These are phyloP conservation scores for Caenorhabditis wallacei DNA, from an alignment of 2,888 invertebrate genomes.

Conservation along the genomic window DNA sequence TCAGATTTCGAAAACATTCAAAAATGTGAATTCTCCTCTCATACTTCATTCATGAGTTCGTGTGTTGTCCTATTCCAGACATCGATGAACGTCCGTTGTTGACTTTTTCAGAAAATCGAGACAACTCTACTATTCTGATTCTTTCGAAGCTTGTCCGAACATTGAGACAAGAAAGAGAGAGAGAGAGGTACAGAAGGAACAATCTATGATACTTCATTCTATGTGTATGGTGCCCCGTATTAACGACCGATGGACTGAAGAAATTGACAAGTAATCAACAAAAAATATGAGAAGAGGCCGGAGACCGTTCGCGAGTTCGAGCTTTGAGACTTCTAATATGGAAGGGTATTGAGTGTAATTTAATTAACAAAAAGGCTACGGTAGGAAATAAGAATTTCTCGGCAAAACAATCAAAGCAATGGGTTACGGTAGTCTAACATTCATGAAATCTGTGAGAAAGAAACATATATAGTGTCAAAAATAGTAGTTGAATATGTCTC, in stretches of 20 bases:
- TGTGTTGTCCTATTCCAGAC: not conserved
- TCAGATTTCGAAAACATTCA: not conserved
- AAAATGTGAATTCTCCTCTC: not conserved
- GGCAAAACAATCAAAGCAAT: not conserved
- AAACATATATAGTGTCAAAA: not conserved
- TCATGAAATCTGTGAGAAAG: no score
- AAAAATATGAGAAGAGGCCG: slow-evolving; percentile 12
- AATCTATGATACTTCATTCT: not conserved
- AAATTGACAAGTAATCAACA: slow-evolving; percentile 16
- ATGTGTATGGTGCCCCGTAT: not conserved
- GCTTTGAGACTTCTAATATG: not conserved
- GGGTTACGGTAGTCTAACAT: no score
- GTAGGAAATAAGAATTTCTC: not conserved
- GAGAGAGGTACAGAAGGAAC: not conserved
- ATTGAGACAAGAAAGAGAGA: not conserved
- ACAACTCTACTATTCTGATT: not conserved
- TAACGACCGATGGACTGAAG: not conserved
- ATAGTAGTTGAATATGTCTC: not conserved
- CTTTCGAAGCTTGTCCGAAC: not conserved
- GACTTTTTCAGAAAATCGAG: not conserved
- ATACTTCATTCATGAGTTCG: not conserved
- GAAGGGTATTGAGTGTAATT: not conserved
- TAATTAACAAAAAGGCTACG: not conserved
- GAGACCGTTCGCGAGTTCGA: not conserved
- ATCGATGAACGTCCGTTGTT: not conserved